Evolutionary conservation across 2,113 vertebrate species (phyloP).

Genomic region (Malurus alboscapulatus): DNA sequence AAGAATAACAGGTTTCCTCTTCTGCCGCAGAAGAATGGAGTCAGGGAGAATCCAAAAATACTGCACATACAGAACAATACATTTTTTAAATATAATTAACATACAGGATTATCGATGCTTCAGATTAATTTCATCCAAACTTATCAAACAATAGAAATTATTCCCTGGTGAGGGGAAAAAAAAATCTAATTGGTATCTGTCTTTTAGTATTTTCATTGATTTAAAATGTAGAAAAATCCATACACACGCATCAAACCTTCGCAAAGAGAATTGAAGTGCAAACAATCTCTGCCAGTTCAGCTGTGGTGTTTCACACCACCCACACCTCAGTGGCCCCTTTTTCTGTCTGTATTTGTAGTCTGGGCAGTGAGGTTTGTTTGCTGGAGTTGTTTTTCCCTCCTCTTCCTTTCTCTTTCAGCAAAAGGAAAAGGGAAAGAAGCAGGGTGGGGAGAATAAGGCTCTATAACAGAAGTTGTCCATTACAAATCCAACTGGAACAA

Average conservation of each 20-base stretch:
- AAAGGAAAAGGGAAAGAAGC: not conserved
- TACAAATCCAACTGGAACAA: conserved; percentile 20
- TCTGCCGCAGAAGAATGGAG: not conserved
- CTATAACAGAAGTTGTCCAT: not conserved
- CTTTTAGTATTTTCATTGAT: not conserved
- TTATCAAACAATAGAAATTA: not conserved
- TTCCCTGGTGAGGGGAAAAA: not conserved
- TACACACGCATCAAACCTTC: not conserved
- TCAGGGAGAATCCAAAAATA: not conserved
- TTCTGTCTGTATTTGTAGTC: not conserved
- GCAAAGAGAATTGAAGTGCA: not conserved
- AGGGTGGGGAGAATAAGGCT: not conserved
- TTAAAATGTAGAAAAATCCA: conserved; percentile 1
- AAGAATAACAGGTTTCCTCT: not conserved
- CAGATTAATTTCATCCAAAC: not conserved
- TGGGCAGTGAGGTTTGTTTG: not conserved
- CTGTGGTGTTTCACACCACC: not conserved
- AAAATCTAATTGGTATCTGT: not conserved
- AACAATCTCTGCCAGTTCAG: not conserved
- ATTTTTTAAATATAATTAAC: not conserved
- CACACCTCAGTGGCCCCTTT: not conserved
- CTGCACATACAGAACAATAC: not conserved
- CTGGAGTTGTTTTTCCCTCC: not conserved
- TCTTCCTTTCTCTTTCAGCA: not conserved
- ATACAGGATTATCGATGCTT: not conserved